Conservation (phyloP, 2,113 vertebrate genomes). For the Engraulis encrasicolus region DNA sequence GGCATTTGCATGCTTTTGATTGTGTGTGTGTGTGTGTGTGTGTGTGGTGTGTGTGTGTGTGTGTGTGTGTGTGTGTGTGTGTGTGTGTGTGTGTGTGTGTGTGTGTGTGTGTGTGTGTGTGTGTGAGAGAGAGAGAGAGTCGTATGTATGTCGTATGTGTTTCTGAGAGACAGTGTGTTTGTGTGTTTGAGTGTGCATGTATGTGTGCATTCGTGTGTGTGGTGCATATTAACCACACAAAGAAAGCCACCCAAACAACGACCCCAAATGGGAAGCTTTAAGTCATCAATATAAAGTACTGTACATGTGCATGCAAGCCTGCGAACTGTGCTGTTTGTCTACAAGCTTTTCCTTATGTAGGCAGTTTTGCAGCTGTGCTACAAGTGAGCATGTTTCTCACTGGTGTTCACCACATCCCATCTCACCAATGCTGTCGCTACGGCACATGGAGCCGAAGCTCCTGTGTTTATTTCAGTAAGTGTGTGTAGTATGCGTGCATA, state of each 20-base stretch:
- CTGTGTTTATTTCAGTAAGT: constrained; percentile 41
- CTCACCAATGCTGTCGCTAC: background rate
- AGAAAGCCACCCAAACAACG: background rate
- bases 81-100: background rate
- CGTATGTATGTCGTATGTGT: no score
- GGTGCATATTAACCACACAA: background rate
- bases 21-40: constrained; percentile 17
- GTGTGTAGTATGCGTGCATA: constrained; percentile 28
- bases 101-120: background rate
- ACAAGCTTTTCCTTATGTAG: background rate
- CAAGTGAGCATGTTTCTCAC: constrained; percentile 7
- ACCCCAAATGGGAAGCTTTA: background rate
- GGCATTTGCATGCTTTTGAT: no score
- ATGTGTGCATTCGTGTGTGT: background rate
- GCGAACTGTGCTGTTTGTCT: background rate
- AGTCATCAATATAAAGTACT: background rate
- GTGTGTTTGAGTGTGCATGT: background rate
- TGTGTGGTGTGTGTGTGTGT: constrained; percentile 14
- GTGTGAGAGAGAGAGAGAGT: no score
- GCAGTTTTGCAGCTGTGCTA: background rate
- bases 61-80: constrained; percentile 17
- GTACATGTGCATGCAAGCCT: background rate
- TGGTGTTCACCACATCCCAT: background rate
- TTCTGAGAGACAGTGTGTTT: background rate
- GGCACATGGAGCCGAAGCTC: background rate